phyloP scores from a whole-genome alignment of 2,888 invertebrate species.

The Pristionchus maxplancki region DNA sequence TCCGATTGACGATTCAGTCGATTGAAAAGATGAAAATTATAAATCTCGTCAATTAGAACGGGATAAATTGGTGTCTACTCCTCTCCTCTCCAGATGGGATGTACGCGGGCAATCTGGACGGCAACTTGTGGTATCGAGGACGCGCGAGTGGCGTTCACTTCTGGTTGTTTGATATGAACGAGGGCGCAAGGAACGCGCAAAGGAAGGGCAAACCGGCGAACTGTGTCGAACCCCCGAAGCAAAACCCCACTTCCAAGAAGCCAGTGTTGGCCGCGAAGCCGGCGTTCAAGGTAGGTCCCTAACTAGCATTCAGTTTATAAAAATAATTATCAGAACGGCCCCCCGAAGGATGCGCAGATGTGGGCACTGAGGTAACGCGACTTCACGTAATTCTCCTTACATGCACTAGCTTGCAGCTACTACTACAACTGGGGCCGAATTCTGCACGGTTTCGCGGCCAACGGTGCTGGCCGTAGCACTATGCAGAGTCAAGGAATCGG shows the following conservation, averaged over 20 bases:
- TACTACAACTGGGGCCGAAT: not conserved
- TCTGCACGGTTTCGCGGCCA: not conserved
- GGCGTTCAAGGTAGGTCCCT: not conserved
- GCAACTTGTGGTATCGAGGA: not conserved
- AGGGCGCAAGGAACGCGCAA: not conserved
- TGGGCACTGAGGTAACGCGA: not conserved
- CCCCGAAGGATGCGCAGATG: not conserved
- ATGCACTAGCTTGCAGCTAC: not conserved
- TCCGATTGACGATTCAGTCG: too few species aligned
- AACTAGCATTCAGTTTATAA: not conserved
- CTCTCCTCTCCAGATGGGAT: not conserved
- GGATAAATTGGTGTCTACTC: too few species aligned
- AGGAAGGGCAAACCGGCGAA: not conserved
- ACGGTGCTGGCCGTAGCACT: not conserved
- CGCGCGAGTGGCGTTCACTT: not conserved
- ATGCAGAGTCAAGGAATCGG: constrained; percentile 8
- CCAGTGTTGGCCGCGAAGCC: not conserved
- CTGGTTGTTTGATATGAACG: not conserved
- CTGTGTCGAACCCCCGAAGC: not conserved
- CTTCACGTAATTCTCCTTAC: not conserved
- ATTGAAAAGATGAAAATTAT: too few species aligned
- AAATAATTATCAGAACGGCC: not conserved
- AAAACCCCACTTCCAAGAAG: not conserved
- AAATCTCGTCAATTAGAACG: not conserved
- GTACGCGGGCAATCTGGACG: not conserved